phyloP scores from a whole-genome alignment of 2,888 invertebrate species.

The Luperina nickerlii region DNA sequence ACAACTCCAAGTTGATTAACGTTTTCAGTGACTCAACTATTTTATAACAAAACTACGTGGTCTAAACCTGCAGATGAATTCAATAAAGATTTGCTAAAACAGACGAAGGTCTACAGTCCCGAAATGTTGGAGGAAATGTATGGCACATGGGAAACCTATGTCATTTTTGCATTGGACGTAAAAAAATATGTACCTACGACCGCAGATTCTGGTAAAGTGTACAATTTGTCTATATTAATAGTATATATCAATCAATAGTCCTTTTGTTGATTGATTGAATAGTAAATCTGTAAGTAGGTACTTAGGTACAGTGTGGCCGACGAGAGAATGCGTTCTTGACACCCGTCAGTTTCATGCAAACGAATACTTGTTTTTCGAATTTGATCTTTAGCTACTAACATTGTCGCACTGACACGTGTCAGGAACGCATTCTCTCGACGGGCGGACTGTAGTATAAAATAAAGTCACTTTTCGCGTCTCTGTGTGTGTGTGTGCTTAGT shows the following conservation, averaged over 20 bases:
- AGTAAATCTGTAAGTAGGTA: background rate
- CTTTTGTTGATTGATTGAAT: background rate
- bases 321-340: too few species aligned
- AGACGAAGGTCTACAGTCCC: slow-evolving; percentile 46
- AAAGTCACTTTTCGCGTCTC: background rate
- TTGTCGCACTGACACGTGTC: too few species aligned
- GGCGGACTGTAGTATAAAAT: background rate
- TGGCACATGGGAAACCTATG: slow-evolving; percentile 60
- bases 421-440: too few species aligned
- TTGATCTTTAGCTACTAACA: too few species aligned
- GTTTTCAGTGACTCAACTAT: slow-evolving; percentile 51
- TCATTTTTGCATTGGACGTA: slow-evolving; percentile 43
- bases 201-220: slow-evolving; percentile 68
- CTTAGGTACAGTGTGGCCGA: too few species aligned
- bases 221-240: background rate
- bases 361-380: too few species aligned
- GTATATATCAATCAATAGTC: background rate
- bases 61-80: slow-evolving; percentile 28
- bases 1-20: background rate
- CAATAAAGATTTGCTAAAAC: slow-evolving; percentile 39
- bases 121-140: slow-evolving; percentile 49
- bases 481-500: background rate
- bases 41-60: slow-evolving; percentile 52
- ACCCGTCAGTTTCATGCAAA: too few species aligned
- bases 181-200: slow-evolving; percentile 68